Conservation (phyloP, 2,888 invertebrate species). For the Eurytoma adleriae region DNA sequence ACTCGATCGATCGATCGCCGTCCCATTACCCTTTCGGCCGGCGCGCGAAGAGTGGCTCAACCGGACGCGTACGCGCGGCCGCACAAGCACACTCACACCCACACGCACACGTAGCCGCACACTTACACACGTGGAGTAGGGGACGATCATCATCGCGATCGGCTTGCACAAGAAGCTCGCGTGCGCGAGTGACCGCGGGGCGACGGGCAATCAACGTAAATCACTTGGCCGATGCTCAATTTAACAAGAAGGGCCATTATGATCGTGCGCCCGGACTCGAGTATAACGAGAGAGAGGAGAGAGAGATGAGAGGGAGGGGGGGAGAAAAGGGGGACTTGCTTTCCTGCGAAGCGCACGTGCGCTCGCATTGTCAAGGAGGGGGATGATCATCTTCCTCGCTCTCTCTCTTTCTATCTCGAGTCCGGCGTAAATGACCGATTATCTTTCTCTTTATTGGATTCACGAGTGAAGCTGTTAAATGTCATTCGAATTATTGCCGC, state of each 20-base stretch:
- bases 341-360: constrained; percentile 1
- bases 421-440: constrained; percentile 47
- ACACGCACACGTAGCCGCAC: too few species aligned
- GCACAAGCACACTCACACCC: too few species aligned
- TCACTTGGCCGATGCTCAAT: constrained; percentile 75
- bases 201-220: constrained; percentile 74
- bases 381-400: constrained; percentile 1
- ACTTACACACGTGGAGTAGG: too few species aligned
- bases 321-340: background rate
- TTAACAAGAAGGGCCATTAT: constrained; percentile 75
- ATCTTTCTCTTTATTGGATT: constrained; percentile 54
- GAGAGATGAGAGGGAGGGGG: constrained; percentile 8
- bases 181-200: constrained; percentile 65
- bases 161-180: background rate
- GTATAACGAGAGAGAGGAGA: constrained; percentile 62
- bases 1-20: too few species aligned
- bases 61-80: too few species aligned
- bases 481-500: constrained; percentile 35
- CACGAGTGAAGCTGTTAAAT: constrained; percentile 47
- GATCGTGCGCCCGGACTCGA: constrained; percentile 68
- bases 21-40: too few species aligned
- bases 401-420: background rate
- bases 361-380: background rate
- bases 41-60: too few species aligned
- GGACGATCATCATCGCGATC: constrained; percentile 19